Evolutionary conservation across 1,140 invertebrate genomes (phyloP), one percentile per base, ranked within the genome.

Genomic region (Drosophila rufa): DNA sequence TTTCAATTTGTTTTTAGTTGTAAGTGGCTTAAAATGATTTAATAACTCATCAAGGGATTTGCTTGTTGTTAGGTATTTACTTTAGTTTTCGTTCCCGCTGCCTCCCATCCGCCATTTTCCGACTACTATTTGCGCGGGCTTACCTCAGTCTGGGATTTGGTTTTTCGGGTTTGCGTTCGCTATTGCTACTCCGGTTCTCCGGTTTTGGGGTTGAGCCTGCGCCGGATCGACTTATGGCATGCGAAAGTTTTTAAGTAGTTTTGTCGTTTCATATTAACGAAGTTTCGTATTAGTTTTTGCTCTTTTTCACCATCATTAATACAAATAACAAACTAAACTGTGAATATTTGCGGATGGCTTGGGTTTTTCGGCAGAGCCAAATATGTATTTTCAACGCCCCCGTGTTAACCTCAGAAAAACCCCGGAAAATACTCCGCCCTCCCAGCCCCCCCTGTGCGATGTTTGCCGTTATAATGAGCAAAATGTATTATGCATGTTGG

Each of bases 1-100:
- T 90, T 90, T 90, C 85, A 90, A 90, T 90, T 90, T 90, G 85
- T 90, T 90, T 90, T 90, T 90, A 90, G 85, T 90, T 90, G 85
- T 90, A 90, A 90, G 85, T 90, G 85, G 85, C 85, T 90, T 90
- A 90, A 90, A 90, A 90, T 90, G 85, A 90, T 90, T 90, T 90
- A 90, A 90, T 90, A 90, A 90, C 85, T 90, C 85, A 90, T 90
- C 85, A 90, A 91, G 85, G 85, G 85, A 90, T 90, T 90, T 90
- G 65, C 85, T 87, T 83, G 84, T 87, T 90, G 82, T 89, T 90
- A 56, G 58, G 64, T 89, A 89, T 89, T 89, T 90, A 84, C 85
- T 76, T 89, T 89, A 90, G 82, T 83, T 78, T 79, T 65, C 64
- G 75, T 64, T 79, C 22, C 45, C 45, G 47, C 42, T 56, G 58